Evolutionary conservation across 2,888 invertebrate species (phyloP), one percentile per base, ranked within the genome.

Genomic region (Malacosoma neustria): DNA sequence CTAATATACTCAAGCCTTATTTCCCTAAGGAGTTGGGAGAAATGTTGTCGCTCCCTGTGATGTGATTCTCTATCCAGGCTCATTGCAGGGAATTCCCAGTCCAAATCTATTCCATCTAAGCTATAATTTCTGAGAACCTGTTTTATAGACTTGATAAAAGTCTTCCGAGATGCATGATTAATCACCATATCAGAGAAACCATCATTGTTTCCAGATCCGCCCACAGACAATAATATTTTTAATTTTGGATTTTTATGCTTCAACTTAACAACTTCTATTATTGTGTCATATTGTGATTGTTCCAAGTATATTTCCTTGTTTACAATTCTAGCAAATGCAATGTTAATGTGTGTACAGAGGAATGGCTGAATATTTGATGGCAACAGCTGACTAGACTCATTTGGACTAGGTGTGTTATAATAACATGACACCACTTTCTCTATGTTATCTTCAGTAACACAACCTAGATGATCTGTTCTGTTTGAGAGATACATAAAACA

Each of bases 81-180:
- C 57, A 92, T 87, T 0, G 89, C 91, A 1, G 96, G 96, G 69
- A 95, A 96, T 64, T 96, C 96, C 94, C 94, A 95, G 62, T 95
- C 95, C 15, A 95, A 71, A 71, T 95, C 93, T 1, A 93, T 68
- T 4, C 93, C 93, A 68, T 93, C 92, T 14, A 92, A 69, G 29
- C 76, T 76, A 44, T 87, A 87, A 14, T 75, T 72, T 41, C 79
- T 79, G 15, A 91, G 72, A 30, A 87, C 66, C 41, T 76, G 61
- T 47, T 87, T 88, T 0, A 89, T 53, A 0, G 89, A 89, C 45
- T 70, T 80, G 11, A 89, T 87, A 41, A 89, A 90, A 14, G 62
- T 70, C 77, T 93, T 93, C 43, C 95, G 88, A 36, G 88, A 90
- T 1, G 87, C 84, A 68, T 93, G 93, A 61, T 90, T 88, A 5